Conservation (phyloP, 2,888 invertebrate species). For the Chromoteleia sp. region DNA sequence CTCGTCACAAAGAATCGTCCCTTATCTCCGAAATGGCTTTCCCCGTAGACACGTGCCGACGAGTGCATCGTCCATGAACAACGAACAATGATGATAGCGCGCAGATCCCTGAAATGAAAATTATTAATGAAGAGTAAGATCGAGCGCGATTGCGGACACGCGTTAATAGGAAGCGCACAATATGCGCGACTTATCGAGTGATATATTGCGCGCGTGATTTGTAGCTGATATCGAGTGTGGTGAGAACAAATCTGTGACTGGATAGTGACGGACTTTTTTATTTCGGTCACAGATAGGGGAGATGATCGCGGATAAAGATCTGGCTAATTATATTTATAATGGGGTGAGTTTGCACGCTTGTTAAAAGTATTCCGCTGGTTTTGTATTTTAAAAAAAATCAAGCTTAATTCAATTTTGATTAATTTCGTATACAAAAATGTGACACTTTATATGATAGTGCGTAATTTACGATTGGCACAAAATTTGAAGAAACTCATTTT, state of each 20-base stretch:
- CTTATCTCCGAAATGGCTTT: conserved; percentile 58
- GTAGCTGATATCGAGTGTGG: conserved; percentile 16
- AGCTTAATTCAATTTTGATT: no score
- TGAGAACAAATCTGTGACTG: conserved; percentile 41
- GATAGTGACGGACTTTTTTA: conserved; percentile 12
- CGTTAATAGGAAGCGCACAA: conserved; percentile 65
- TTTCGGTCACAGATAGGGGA: conserved; percentile 16
- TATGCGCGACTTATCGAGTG: conserved; percentile 60
- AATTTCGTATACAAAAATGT: no score
- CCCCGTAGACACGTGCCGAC: conserved; percentile 60
- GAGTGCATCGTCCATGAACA: conserved; percentile 54
- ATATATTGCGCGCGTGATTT: conserved; percentile 64
- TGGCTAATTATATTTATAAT: conserved; percentile 6
- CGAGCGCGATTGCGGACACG: conserved; percentile 65
- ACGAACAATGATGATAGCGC: conserved; percentile 63
- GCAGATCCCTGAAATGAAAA: conserved; percentile 58
- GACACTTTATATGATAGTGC: no score
- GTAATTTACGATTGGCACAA: no score
- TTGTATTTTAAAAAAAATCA: no score
- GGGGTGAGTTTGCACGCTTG: no score
- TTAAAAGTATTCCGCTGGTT: no score
- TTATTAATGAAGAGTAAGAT: conserved; percentile 68
- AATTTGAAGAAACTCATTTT: no score
- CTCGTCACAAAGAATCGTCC: conserved; percentile 57
- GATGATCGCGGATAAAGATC: not conserved